A percentile compares a stretch with the other conserved stretches of the same genome.
Conservation (phyloP, 2,113 vertebrate genomes). For the Girardinichthys multiradiatus region DNA sequence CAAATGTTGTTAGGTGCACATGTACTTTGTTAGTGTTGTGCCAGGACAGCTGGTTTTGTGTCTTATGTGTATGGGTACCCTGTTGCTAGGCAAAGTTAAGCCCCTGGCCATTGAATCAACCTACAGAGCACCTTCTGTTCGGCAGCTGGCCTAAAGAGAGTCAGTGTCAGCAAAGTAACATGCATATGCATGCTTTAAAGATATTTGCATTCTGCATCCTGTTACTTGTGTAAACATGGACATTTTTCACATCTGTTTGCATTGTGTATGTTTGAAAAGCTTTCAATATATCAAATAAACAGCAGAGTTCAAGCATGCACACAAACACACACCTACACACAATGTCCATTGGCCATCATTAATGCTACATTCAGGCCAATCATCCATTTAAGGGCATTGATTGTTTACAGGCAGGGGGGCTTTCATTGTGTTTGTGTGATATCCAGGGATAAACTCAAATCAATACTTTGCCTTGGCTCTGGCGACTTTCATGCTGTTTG, state of each 20-base stretch:
- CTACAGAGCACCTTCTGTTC: slow-evolving; percentile 75
- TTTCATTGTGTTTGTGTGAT: slow-evolving; percentile 46
- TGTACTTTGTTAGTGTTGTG: slow-evolving; percentile 68
- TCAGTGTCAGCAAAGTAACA: slow-evolving; percentile 63
- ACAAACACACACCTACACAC: neutral
- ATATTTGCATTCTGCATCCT: slow-evolving; percentile 6
- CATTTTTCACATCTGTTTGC: slow-evolving; percentile 17
- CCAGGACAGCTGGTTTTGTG: slow-evolving; percentile 69
- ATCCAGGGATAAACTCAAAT: slow-evolving; percentile 67
- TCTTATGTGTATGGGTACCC: slow-evolving; percentile 79
- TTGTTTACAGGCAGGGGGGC: slow-evolving; percentile 47
- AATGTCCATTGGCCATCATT: slow-evolving; percentile 70
- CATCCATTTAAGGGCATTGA: slow-evolving; percentile 69
- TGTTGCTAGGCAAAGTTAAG: slow-evolving; percentile 84
- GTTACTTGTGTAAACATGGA: slow-evolving; percentile 24
- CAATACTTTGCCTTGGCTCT: slow-evolving; percentile 50
- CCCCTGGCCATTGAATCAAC: slow-evolving; percentile 77
- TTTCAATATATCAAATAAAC: neutral
- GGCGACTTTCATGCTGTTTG: slow-evolving; percentile 37
- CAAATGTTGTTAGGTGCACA: slow-evolving; percentile 32
- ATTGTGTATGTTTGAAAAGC: slow-evolving; percentile 5
- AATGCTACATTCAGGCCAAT: slow-evolving; percentile 60
- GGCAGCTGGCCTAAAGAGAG: slow-evolving; percentile 73
- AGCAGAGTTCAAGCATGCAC: slow-evolving; percentile 1
- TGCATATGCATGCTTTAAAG: neutral